Evolutionary conservation across 2,113 vertebrate genomes (phyloP), one percentile per base, ranked within the genome.

Genomic region (Tenrec ecaudatus): DNA sequence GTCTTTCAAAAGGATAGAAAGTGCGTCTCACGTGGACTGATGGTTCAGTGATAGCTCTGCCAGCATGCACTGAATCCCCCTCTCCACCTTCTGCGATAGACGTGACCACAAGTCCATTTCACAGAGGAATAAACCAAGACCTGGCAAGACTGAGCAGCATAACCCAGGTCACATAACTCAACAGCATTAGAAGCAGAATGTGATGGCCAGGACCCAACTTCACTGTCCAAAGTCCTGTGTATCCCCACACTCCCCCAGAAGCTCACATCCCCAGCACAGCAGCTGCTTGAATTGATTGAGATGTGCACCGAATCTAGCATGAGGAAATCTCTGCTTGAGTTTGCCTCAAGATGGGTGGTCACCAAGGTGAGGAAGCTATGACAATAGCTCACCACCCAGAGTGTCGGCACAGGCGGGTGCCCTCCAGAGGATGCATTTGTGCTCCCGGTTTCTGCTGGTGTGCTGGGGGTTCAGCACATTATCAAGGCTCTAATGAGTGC

Each of bases 401-500:
- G 14, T 88, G 77, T 89, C 86, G 31, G 31, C 64, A 20, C 76
- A 47, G 76, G 43, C 40, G 16, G 76, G 12, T 16, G 25, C 76
- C 27, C 38, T 38, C 36, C 76, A 29, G 76, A 43, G 38, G 27
- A 12, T 47, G 76, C 76, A 29, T 78, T 31, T 78, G 40, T 29
- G 25, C 25, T 16, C 14, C 16, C 1, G 17, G 7, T 78, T 43
- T 47, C 76, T 31, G 66, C 20, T 84, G 4, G 82, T 43, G 25
- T 53, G 15, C 36, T n/a, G 43, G 83, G 58, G 92, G 80, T 92
- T 94, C 84, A 94, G 73, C 91, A 92, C 81, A 66, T 82, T 91
- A 94, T 92, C 94, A 84, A 2, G 0, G 0, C 81, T 89, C 57
- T 86, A 87, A 89, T 79, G 60, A 92, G 75, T 47, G 25, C 38